Evolutionary conservation across 2,888 invertebrate genomes (phyloP), one percentile per base, ranked within the genome.

Genomic region (Acanthosepion pharaonis): DNA sequence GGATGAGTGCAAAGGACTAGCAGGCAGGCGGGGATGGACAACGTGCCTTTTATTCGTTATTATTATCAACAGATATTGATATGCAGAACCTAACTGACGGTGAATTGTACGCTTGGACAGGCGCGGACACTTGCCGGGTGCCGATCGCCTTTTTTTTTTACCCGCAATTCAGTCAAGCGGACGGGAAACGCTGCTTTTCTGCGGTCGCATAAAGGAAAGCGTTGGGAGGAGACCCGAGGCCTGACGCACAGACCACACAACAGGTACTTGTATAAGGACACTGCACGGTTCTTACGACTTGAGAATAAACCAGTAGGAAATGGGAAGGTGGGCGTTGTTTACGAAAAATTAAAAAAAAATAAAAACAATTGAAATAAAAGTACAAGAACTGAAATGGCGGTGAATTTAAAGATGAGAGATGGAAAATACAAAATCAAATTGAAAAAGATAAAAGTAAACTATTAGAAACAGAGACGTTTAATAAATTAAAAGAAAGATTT

Each of bases 61-160:
- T 78, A 78, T 78, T 78, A 78, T 33, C n/a, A 78, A 78, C n/a
- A 78, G n/a, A 78, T 78, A 78, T 78, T 78, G 78, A 78, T 78
- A 78, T 78, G 78, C 78, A 78, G 11, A n/a, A 78, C 78, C n/a
- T n/a, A 78, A 78, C 78, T n/a, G 78, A n/a, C n/a, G 78, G 78
- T 78, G 78, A 78, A 78, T 78, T 78, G 78, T 78, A 78, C 78
- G 78, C 78, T 78, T 78, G 78, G 78, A 78, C 33, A 78, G n/a
- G 78, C 78, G 78, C 78, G 20, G 78, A 78, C 78, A 78, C n/a
- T 78, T 78, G 78, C 11, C 78, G 78, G 78, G n/a, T 78, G 78
- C 78, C 78, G 78, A 78, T 78, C n/a, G 78, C 78, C 78, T 78
- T 33, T 15, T n/a, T 78, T n/a, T 33, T 33, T 11, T 33, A 78